Percentiles rank a stretch among this genome's conserved stretches.
phyloP scores from a whole-genome alignment of 64 coral and sea anemone species.

The Orbicella faveolata region DNA sequence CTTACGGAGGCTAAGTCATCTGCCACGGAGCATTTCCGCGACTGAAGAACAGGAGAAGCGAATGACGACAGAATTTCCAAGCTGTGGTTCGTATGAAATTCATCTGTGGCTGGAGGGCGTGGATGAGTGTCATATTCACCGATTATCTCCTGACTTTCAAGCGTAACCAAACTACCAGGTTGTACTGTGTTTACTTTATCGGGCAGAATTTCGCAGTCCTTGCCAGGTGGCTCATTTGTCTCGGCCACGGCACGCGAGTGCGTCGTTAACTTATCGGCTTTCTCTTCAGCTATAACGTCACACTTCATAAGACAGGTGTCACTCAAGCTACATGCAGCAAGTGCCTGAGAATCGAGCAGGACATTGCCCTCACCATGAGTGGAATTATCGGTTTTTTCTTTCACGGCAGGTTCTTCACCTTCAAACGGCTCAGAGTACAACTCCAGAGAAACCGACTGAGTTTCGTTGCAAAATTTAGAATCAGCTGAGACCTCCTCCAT shows the following conservation, averaged over 20 bases:
- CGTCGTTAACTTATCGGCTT: no score
- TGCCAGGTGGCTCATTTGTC: neutral
- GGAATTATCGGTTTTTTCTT: neutral
- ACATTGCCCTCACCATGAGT: neutral
- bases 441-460: conserved; percentile 50
- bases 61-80: conserved; percentile 6
- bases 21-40: neutral
- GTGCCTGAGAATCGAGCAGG: conserved; percentile 54
- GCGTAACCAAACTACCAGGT: no score
- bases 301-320: conserved; percentile 65
- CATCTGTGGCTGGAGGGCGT: neutral
- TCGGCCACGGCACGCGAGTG: neutral
- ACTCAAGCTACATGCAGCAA: conserved; percentile 75
- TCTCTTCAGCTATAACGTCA: conserved; percentile 14
- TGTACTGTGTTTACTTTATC: neutral
- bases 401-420: conserved; percentile 5
- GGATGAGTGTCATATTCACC: conserved; percentile 44
- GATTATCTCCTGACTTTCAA: conserved; percentile 22
- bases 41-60: neutral
- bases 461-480: conserved; percentile 7
- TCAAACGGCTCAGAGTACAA: conserved; percentile 88
- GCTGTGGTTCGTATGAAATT: neutral
- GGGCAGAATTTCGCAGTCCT: neutral
- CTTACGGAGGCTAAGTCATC: neutral
- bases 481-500: neutral